These are phyloP conservation scores for Cyprinella venusta DNA, from an alignment of 2,797 vertebrate genomes.

Conservation along the genomic window DNA sequence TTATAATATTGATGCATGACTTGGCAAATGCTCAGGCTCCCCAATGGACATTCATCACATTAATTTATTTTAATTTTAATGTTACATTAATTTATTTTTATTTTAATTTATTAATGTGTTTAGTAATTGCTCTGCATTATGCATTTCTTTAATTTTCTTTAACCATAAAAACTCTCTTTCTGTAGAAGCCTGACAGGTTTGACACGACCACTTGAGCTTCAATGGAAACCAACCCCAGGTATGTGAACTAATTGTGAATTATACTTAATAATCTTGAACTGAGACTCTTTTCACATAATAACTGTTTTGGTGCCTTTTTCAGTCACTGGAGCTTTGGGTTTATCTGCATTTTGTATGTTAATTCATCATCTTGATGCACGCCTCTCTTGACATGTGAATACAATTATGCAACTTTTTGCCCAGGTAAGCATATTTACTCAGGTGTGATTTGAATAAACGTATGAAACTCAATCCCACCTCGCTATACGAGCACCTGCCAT, in stretches of 20 bases:
- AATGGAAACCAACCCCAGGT: too few species aligned
- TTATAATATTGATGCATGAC: background rate
- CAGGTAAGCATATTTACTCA: constrained; percentile 80
- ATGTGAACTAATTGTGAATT: background rate
- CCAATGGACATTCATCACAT: background rate
- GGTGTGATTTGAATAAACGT: constrained; percentile 81
- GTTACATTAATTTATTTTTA: too few species aligned
- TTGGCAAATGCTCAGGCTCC: background rate
- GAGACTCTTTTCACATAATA: constrained; percentile 53
- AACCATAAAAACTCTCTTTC: background rate
- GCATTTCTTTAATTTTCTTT: background rate
- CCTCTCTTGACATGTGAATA: constrained; percentile 63
- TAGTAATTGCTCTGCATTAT: background rate
- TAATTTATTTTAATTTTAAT: too few species aligned
- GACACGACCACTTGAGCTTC: background rate
- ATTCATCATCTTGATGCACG: constrained; percentile 66
- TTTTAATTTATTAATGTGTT: too few species aligned
- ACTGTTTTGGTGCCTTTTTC: constrained; percentile 56
- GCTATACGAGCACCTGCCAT: constrained; percentile 79
- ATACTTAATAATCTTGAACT: background rate
- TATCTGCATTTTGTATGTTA: constrained; percentile 64
- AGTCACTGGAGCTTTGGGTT: constrained; percentile 62
- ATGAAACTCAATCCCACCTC: constrained; percentile 78
- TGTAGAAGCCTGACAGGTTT: constrained; percentile 3
- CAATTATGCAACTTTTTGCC: constrained; percentile 66